phyloP scores from a whole-genome alignment of 1,140 invertebrate genomes.

The Zaprionus vittiger region DNA sequence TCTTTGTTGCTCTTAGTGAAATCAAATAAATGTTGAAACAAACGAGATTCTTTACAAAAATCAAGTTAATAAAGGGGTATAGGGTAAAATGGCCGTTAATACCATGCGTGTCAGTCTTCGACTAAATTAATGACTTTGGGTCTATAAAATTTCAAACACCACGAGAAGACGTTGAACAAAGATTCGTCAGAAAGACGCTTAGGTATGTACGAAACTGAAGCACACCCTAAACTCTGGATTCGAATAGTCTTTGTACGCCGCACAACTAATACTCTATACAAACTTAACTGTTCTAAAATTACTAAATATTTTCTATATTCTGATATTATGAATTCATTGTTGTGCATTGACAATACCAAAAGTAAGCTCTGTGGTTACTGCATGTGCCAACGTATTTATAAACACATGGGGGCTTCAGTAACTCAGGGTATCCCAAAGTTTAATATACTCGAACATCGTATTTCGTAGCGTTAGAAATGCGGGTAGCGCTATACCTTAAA shows the following conservation, averaged over 20 bases:
- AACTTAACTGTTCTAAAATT: background rate
- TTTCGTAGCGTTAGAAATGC: conserved; percentile 20
- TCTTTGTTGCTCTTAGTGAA: conserved; percentile 42
- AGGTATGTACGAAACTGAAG: conserved; percentile 1
- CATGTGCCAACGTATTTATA: background rate
- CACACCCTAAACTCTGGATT: conserved; percentile 10
- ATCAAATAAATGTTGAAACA: conserved; percentile 56
- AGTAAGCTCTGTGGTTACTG: background rate
- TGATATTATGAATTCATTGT: background rate
- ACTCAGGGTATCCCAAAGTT: background rate
- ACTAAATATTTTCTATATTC: background rate
- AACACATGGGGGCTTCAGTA: background rate
- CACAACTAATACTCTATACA: background rate
- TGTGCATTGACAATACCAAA: background rate
- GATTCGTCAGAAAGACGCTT: background rate
- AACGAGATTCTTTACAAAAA: conserved; percentile 48
- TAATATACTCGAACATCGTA: background rate
- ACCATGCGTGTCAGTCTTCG: conserved; percentile 61
- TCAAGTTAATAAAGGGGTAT: conserved; percentile 16
- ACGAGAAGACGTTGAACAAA: conserved; percentile 14
- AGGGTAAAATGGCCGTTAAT: conserved; percentile 51
- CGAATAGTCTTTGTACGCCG: too few relatives aligned
- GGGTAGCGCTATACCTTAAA: background rate
- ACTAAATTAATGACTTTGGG: conserved; percentile 59
- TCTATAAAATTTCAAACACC: conserved; percentile 50